Evolutionary conservation across 2,113 vertebrate species (phyloP).

Genomic region (Halcyon malimbica): DNA sequence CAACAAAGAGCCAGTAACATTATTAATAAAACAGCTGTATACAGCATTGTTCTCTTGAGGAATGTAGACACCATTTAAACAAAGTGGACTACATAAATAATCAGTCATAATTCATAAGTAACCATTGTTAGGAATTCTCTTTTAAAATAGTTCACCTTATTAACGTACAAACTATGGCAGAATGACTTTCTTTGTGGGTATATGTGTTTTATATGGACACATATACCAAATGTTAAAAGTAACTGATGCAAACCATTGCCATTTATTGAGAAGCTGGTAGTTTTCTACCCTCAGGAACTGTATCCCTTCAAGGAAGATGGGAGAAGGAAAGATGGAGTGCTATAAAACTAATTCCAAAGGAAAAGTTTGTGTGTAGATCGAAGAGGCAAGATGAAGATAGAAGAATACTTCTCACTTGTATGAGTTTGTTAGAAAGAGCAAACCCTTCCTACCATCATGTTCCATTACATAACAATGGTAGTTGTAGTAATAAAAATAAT

Average conservation of each 20-base stretch:
- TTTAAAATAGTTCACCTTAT: not conserved
- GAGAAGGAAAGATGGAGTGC: not conserved
- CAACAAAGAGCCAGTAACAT: constrained; percentile 8
- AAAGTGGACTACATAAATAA: not conserved
- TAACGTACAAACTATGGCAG: not conserved
- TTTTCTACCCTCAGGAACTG: not conserved
- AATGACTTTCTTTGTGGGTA: not conserved
- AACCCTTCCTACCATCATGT: not conserved
- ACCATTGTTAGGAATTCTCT: constrained; percentile 24
- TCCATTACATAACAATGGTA: not conserved
- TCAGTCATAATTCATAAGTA: not conserved
- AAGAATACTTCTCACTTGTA: not conserved
- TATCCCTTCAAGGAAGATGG: not conserved
- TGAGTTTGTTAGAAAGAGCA: not conserved
- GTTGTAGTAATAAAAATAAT: not conserved
- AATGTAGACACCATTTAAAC: constrained; percentile 16
- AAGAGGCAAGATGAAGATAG: not conserved
- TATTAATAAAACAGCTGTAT: constrained; percentile 47
- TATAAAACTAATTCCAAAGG: not conserved
- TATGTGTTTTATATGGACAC: not conserved
- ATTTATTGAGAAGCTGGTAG: not conserved
- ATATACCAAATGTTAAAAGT: not conserved
- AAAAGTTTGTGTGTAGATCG: not conserved
- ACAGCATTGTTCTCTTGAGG: constrained; percentile 56
- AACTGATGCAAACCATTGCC: not conserved